Conservation (phyloP, 2,797 vertebrate genomes). For the Eurystomus glaucurus region DNA sequence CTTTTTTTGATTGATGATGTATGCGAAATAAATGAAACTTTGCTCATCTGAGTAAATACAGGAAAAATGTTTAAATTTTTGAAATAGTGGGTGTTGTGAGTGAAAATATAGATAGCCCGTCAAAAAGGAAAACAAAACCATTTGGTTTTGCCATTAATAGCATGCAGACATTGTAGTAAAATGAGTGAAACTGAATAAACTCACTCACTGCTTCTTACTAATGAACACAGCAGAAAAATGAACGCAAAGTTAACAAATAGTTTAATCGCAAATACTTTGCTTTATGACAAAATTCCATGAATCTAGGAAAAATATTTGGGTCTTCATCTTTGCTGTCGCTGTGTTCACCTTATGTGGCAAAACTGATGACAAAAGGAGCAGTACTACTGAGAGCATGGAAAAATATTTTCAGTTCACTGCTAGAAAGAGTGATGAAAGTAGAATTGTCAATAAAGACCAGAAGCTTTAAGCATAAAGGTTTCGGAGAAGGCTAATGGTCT, state of each 20-base stretch:
- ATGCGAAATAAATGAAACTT: not conserved
- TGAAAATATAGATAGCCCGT: not conserved
- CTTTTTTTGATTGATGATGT: not conserved
- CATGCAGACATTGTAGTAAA: not conserved
- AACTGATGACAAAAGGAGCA: not conserved
- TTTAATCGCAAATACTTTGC: not conserved
- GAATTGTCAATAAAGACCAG: not conserved
- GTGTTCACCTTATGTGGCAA: not conserved
- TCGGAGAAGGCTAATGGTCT: not conserved
- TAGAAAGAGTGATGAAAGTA: not conserved
- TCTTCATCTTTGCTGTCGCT: not conserved
- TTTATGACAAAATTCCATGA: not conserved
- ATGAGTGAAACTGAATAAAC: not conserved
- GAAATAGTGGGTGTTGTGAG: not conserved
- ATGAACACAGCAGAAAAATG: not conserved
- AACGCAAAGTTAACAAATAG: not conserved
- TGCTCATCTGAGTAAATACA: not conserved
- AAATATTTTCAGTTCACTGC: not conserved
- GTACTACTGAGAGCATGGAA: not conserved
- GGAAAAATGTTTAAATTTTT: not conserved
- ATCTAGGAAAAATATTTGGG: not conserved
- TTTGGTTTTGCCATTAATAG: not conserved
- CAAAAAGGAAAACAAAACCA: not conserved
- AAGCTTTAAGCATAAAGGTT: not conserved
- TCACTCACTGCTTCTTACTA: not conserved